Conservation (phyloP, 2,888 invertebrate species). For the Sceliomorpha sp. region DNA sequence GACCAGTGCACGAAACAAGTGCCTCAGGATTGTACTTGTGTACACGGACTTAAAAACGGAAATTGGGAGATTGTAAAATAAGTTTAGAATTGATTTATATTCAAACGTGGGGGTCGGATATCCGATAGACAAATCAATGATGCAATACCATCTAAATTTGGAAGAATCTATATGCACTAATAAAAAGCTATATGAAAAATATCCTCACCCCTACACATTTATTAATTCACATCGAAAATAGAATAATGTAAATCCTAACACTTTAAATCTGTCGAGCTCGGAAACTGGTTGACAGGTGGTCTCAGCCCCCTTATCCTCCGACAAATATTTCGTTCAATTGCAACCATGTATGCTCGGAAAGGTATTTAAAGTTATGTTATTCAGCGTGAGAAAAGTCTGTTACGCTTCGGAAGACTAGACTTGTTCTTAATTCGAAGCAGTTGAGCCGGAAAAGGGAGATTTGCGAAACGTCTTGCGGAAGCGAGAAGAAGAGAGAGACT, state of each 20-base stretch:
- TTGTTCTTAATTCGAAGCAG: conserved; percentile 32
- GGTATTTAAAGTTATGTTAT: too few relatives aligned
- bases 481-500: conserved; percentile 19
- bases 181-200: too few relatives aligned
- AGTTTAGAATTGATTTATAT: conserved; percentile 5
- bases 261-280: too few relatives aligned
- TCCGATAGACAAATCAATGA: background rate
- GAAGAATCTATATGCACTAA: too few relatives aligned
- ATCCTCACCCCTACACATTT: too few relatives aligned
- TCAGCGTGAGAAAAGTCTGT: conserved; percentile 4
- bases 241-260: too few relatives aligned
- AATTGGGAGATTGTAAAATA: conserved; percentile 7
- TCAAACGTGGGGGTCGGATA: background rate
- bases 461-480: conserved; percentile 25
- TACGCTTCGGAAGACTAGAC: conserved; percentile 14
- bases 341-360: too few relatives aligned
- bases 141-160: too few relatives aligned
- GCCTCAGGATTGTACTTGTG: background rate
- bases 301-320: too few relatives aligned
- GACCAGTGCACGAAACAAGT: background rate
- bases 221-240: too few relatives aligned
- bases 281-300: too few relatives aligned
- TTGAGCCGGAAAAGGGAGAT: conserved; percentile 39
- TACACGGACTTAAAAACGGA: background rate
- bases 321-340: too few relatives aligned